Evolutionary conservation across 2,797 vertebrate genomes (phyloP), one percentile per base, ranked within the genome.

Genomic region (Furcifer pardalis): DNA sequence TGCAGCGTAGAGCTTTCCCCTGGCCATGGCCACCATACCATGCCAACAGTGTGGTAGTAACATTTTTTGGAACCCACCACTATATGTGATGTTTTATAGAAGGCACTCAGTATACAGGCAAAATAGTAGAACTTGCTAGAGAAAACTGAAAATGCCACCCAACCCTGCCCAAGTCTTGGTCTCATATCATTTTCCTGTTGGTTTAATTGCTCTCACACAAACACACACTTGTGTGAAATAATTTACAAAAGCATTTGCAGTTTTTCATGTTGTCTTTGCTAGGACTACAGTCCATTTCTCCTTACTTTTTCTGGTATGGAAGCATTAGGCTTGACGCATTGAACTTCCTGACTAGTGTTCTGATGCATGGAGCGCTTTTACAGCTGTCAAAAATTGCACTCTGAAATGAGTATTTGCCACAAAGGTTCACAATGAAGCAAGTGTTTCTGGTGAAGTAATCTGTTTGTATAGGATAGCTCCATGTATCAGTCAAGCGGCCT

Each of bases 381-480:
- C 60, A 82, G 76, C 84, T 78, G 79, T 87, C 56, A 94, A 59
- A 87, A 84, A 93, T 88, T 82, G 79, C 78, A 88, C 82, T 87
- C 83, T 89, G 84, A 88, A 87, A 68, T 79, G 65, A 19, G 23
- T 40, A 76, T 81, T 86, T 92, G 81, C 89, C 65, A 86, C 63
- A n/a, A n/a, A 0, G 0, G 81, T 86, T 93, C 82, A 91, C 78
- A 87, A 87, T 79, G 77, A 79, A 90, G 56, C 56, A 72, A 77
- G 73, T 77, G 56, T 42, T 80, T 35, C 19, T 90, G 89, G 90
- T 90, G 91, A 94, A 93, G 90, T 92, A 88, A 92, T 94, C 68
- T 92, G 69, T 93, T 93, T 94, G 88, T 74, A 81, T 62, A 91
- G 76, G 44, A 82, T 89, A 92, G 72, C 80, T 86, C 89, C 69